Percentiles rank a stretch among this genome's conserved stretches.
Evolutionary conservation across 2,797 vertebrate species (phyloP).

Genomic region (Phyllotis vaccarum): DNA sequence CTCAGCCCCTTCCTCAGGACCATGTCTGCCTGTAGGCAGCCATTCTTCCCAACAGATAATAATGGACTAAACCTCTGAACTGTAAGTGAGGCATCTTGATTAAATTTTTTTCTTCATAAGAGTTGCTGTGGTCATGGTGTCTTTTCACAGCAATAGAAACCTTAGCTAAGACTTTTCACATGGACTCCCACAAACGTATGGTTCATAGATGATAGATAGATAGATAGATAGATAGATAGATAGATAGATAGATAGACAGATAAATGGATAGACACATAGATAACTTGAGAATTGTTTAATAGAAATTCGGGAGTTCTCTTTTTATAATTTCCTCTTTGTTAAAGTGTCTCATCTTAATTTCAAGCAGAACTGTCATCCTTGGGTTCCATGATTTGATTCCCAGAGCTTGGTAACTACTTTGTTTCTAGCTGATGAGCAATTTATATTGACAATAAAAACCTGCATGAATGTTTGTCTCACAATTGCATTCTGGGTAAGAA

Average conservation of each 20-base stretch:
- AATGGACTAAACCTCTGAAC: background rate
- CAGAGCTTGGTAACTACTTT: background rate
- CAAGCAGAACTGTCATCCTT: background rate
- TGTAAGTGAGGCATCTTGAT: background rate
- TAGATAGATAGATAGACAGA: background rate
- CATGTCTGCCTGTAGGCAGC: background rate
- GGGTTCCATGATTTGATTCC: background rate
- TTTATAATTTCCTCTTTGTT: background rate
- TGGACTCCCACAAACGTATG: background rate
- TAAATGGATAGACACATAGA: background rate
- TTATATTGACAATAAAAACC: background rate
- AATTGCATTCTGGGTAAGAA: background rate
- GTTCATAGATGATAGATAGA: background rate
- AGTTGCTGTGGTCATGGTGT: background rate
- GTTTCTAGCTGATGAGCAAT: background rate
- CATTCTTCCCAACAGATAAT: background rate
- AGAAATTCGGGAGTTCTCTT: background rate
- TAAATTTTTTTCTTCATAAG: background rate
- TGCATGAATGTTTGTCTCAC: background rate
- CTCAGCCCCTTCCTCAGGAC: background rate
- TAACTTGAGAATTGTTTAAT: background rate
- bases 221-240: background rate
- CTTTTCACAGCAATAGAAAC: background rate
- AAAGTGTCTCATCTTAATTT: background rate
- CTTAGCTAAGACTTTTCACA: background rate